Evolutionary conservation across 2,113 vertebrate species (phyloP).

Genomic region (Sprattus sprattus): DNA sequence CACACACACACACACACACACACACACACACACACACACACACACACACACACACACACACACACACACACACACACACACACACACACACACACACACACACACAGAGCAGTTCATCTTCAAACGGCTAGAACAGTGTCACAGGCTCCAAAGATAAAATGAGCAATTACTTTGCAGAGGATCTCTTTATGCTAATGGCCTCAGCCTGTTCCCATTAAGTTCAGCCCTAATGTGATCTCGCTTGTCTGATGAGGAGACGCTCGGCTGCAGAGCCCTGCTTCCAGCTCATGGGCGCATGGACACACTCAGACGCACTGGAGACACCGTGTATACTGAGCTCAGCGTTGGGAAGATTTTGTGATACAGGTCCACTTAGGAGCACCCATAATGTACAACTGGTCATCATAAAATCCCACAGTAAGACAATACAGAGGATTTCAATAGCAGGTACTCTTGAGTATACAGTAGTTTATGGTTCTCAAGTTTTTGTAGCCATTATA

Average conservation of each 20-base stretch:
- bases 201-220: conserved; percentile 29
- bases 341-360: background rate
- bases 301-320: background rate
- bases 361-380: background rate
- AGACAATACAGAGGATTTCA: background rate
- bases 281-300: background rate
- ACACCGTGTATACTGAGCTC: background rate
- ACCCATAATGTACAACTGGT: no score
- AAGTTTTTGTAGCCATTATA: background rate
- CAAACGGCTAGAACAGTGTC: background rate
- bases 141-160: conserved; percentile 18
- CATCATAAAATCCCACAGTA: no score
- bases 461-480: background rate
- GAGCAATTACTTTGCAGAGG: conserved; percentile 32
- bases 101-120: conserved; percentile 17
- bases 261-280: background rate
- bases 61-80: conserved; percentile 18
- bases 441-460: background rate
- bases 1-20: background rate
- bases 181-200: conserved; percentile 29
- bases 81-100: background rate
- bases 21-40: conserved; percentile 19
- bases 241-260: background rate
- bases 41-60: background rate
- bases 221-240: conserved; percentile 24